Evolutionary conservation across 2,888 invertebrate genomes (phyloP).

Genomic region (Melolontha melolontha): DNA sequence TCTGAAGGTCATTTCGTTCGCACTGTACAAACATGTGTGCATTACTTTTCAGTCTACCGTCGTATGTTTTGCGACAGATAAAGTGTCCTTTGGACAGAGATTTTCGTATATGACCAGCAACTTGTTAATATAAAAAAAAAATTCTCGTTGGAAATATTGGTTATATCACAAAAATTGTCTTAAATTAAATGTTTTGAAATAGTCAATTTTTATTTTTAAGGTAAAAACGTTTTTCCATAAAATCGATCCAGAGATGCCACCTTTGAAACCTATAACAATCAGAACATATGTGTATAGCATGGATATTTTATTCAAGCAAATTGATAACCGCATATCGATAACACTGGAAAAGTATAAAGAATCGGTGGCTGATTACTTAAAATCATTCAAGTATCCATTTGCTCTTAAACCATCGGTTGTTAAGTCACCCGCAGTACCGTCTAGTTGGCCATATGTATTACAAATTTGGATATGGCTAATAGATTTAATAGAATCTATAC

Average conservation of each 20-base stretch:
- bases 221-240: conserved; percentile 10
- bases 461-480: conserved; percentile 34
- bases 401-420: conserved; percentile 25
- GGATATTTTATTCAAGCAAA: conserved; percentile 18
- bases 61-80: no score
- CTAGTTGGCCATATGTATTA: conserved; percentile 24
- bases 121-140: no score
- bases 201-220: conserved; percentile 11
- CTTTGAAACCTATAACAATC: conserved; percentile 12
- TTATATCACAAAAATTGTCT: no score
- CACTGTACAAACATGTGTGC: no score
- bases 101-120: no score
- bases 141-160: no score
- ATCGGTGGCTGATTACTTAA: conserved; percentile 16
- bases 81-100: no score
- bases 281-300: conserved; percentile 23
- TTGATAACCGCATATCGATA: conserved; percentile 20
- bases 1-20: no score
- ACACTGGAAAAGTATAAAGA: conserved; percentile 29
- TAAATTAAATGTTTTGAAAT: no score
- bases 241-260: conserved; percentile 16
- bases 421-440: conserved; percentile 27
- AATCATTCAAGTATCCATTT: conserved; percentile 21
- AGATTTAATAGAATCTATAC: not conserved
- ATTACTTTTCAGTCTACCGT: no score